These are phyloP conservation scores for Drosophila seclusa DNA, from an alignment of 2,888 invertebrate species.

Conservation along the genomic window DNA sequence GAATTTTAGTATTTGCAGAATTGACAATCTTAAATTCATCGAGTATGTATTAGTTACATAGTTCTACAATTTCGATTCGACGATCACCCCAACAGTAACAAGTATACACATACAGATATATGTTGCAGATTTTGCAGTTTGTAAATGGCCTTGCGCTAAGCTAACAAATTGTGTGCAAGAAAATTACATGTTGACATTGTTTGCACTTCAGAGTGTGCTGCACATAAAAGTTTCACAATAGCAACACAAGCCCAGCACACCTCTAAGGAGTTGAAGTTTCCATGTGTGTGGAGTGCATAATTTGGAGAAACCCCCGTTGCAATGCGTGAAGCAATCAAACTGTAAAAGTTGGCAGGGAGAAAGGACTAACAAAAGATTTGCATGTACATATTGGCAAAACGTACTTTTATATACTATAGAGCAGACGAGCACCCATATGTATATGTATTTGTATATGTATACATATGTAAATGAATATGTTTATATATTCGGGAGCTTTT, in stretches of 20 bases:
- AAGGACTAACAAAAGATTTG: conserved; percentile 54
- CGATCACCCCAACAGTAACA: background rate
- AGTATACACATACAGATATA: background rate
- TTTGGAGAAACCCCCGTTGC: conserved; percentile 50
- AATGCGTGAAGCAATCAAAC: conserved; percentile 61
- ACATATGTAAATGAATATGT: background rate
- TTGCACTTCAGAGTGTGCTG: conserved; percentile 44
- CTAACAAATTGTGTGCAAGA: conserved; percentile 51
- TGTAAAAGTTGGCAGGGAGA: conserved; percentile 48
- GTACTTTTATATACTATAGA: background rate
- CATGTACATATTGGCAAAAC: conserved; percentile 15
- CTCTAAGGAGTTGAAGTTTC: conserved; percentile 7
- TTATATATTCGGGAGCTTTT: background rate
- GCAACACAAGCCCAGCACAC: conserved; percentile 28
- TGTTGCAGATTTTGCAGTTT: conserved; percentile 27
- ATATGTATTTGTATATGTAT: background rate
- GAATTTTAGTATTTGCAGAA: background rate
- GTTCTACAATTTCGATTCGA: background rate
- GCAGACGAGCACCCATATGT: conserved; percentile 5
- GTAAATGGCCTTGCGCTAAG: conserved; percentile 46
- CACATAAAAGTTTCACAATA: conserved; percentile 54
- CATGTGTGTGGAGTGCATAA: conserved; percentile 49
- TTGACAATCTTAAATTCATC: background rate
- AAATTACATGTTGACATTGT: conserved; percentile 64
- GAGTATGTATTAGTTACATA: background rate